These are phyloP conservation scores for Pteropus rufus DNA, from an alignment of 2,797 vertebrate genomes.

Conservation along the genomic window DNA sequence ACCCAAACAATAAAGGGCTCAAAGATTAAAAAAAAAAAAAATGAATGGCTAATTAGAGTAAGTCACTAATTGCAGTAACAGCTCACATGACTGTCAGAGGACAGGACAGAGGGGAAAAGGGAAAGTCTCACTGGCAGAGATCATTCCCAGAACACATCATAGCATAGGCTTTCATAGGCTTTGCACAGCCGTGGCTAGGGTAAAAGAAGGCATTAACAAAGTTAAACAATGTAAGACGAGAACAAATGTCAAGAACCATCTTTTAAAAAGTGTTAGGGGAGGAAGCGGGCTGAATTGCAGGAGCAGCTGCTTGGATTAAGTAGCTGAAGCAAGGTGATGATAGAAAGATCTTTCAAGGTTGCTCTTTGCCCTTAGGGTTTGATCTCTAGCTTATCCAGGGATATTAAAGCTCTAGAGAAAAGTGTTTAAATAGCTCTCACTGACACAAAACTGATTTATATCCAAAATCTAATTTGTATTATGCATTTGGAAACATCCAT, in stretches of 20 bases:
- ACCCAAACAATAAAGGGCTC: slow-evolving; percentile 43
- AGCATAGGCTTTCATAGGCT: background rate
- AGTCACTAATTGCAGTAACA: slow-evolving; percentile 43
- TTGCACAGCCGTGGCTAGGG: background rate
- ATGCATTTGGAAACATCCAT: slow-evolving; percentile 24
- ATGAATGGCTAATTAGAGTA: slow-evolving; percentile 28
- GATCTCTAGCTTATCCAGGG: background rate
- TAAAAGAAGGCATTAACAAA: background rate
- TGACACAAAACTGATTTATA: slow-evolving; percentile 1
- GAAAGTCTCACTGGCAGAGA: background rate
- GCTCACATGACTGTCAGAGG: background rate
- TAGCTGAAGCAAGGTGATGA: background rate
- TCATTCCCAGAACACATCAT: background rate
- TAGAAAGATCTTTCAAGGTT: background rate
- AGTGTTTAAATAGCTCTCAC: background rate
- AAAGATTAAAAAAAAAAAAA: background rate
- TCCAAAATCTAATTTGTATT: background rate
- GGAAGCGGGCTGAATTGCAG: background rate
- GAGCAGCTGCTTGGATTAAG: background rate
- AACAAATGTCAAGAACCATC: background rate
- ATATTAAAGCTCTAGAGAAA: background rate
- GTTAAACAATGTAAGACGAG: background rate
- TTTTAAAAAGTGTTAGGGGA: background rate
- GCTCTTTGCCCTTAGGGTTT: background rate
- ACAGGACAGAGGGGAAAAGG: background rate